Percentiles rank a stretch among this genome's conserved stretches.
Conservation (phyloP, 2,113 vertebrate species). For the Anoura caudifer region DNA sequence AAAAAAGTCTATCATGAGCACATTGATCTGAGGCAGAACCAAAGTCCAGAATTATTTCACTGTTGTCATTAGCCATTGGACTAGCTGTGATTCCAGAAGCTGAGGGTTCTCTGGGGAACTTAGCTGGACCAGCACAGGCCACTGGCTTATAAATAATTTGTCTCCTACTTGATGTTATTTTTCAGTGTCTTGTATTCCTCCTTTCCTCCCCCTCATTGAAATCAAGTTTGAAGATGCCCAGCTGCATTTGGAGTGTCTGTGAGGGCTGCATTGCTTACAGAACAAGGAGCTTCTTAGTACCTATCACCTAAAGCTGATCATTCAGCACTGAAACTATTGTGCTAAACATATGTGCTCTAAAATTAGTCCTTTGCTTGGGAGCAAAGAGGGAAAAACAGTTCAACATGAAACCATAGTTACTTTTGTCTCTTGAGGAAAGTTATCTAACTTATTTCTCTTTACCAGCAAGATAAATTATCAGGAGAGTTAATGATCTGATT, state of each 20-base stretch:
- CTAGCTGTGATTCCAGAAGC: background rate
- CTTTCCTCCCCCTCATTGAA: background rate
- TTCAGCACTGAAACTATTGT: background rate
- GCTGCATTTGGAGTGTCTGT: background rate
- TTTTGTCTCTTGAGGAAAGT: background rate
- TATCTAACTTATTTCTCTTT: background rate
- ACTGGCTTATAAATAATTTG: background rate
- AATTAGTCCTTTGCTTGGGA: background rate
- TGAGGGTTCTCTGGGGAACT: background rate
- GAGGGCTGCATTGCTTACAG: background rate
- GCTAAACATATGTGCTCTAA: background rate
- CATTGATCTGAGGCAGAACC: background rate
- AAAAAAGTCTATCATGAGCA: background rate
- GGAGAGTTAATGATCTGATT: background rate
- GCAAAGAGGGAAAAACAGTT: background rate
- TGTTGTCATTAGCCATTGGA: background rate
- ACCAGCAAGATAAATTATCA: background rate
- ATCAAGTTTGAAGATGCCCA: background rate
- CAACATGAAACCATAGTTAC: background rate
- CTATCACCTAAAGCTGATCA: background rate
- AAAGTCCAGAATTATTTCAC: background rate
- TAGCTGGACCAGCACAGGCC: background rate
- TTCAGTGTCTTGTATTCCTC: background rate
- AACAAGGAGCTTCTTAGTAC: background rate
- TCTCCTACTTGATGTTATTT: background rate